Conservation (phyloP, 1,140 invertebrate genomes). For the Asbolus verrucosus region DNA sequence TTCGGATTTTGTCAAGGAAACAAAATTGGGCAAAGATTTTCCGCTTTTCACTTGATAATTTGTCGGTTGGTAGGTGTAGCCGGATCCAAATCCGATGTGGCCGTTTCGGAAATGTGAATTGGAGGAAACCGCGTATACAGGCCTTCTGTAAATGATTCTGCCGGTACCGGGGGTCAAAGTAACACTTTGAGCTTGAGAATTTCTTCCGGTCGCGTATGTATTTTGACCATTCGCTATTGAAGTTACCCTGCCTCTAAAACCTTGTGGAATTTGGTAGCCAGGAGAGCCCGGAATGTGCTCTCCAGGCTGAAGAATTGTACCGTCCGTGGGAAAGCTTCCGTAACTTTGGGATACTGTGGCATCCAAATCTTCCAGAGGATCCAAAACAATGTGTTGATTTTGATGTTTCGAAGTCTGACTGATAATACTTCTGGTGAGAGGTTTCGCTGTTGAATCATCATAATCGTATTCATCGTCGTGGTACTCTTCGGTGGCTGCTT, state of each 20-base stretch:
- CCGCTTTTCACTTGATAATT: constrained; percentile 58
- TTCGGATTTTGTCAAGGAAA: constrained; percentile 82
- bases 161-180: constrained; percentile 70
- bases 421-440: constrained; percentile 48
- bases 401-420: constrained; percentile 55
- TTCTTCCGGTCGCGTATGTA: constrained; percentile 70
- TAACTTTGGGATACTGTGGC: constrained; percentile 68
- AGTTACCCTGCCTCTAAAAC: constrained; percentile 75
- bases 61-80: constrained; percentile 58
- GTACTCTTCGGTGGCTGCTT: neutral
- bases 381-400: constrained; percentile 69
- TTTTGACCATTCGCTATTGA: constrained; percentile 71
- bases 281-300: constrained; percentile 71
- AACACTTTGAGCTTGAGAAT: constrained; percentile 76
- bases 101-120: constrained; percentile 58
- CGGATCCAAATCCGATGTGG: constrained; percentile 56
- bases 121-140: constrained; percentile 64
- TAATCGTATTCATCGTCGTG: constrained; percentile 67
- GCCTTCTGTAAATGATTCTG: constrained; percentile 66
- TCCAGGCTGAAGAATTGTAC: constrained; percentile 72
- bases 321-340: constrained; percentile 63
- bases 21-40: constrained; percentile 68
- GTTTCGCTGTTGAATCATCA: constrained; percentile 60
- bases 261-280: constrained; percentile 74
- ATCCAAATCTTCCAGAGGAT: constrained; percentile 67